Conservation (phyloP, 2,888 invertebrate species). For the Therioaphis trifolii region DNA sequence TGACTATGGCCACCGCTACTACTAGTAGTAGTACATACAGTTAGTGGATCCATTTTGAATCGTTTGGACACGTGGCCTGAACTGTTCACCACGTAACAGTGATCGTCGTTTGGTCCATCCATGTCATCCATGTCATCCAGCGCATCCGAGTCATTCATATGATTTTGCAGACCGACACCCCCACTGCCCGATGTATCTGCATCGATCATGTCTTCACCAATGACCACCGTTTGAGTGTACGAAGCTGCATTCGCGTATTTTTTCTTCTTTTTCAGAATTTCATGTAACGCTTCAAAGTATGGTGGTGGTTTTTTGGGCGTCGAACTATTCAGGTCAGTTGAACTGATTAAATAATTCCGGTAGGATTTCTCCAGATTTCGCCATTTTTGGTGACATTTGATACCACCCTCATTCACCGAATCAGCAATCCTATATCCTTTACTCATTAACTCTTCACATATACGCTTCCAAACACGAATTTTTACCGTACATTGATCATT, state of each 20-base stretch:
- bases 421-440: constrained; percentile 52
- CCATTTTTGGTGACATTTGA: constrained; percentile 58
- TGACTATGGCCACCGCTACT: not conserved
- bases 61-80: constrained; percentile 54
- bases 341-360: constrained; percentile 49
- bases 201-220: constrained; percentile 34
- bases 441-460: constrained; percentile 49
- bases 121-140: constrained; percentile 34
- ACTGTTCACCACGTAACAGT: constrained; percentile 55
- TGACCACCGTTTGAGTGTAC: constrained; percentile 45
- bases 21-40: constrained; percentile 40
- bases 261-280: constrained; percentile 46
- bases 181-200: not conserved
- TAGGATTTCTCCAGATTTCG: constrained; percentile 55
- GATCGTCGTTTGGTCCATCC: constrained; percentile 50
- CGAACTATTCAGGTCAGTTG: constrained; percentile 39
- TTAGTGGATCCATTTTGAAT: constrained; percentile 39
- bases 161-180: not conserved
- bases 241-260: constrained; percentile 53
- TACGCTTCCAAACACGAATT: constrained; percentile 56
- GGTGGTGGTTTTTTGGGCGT: constrained; percentile 51
- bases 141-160: constrained; percentile 24
- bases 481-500: constrained; percentile 57
- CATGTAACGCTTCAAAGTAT: constrained; percentile 53
- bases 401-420: constrained; percentile 54